Evolutionary conservation across 2,888 invertebrate species (phyloP).

Genomic region (Maniola hyperantus): DNA sequence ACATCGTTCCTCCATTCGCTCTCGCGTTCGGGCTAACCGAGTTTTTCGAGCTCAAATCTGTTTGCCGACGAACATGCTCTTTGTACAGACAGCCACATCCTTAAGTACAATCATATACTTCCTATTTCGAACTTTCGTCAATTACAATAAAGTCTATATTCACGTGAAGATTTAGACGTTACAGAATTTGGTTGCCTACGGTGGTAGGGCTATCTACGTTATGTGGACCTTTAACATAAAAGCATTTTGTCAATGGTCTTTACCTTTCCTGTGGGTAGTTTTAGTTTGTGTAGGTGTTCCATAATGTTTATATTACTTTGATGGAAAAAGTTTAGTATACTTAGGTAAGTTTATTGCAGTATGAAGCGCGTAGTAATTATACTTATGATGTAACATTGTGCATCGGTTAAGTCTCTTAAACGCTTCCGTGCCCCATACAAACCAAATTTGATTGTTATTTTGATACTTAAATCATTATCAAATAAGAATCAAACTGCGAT

Average conservation of each 20-base stretch:
- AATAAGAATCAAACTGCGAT: too few species aligned
- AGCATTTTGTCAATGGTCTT: slow-evolving; percentile 19
- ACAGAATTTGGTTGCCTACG: slow-evolving; percentile 8
- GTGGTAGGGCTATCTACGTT: slow-evolving; percentile 12
- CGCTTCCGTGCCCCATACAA: too few species aligned
- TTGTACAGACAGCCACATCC: slow-evolving; percentile 30
- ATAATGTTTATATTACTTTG: background rate
- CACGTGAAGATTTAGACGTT: background rate
- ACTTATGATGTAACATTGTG: too few species aligned
- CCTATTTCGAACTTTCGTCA: background rate
- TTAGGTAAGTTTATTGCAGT: too few species aligned
- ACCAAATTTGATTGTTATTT: too few species aligned
- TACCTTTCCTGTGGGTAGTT: background rate
- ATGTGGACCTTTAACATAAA: slow-evolving; percentile 20
- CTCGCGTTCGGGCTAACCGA: slow-evolving; percentile 54
- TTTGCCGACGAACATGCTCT: slow-evolving; percentile 47
- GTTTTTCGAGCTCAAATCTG: slow-evolving; percentile 55
- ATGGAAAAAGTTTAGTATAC: too few species aligned
- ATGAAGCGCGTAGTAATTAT: too few species aligned
- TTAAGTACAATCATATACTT: background rate
- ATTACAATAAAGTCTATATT: slow-evolving; percentile 16
- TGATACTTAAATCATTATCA: too few species aligned
- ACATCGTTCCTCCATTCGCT: slow-evolving; percentile 74
- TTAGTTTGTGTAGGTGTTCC: background rate
- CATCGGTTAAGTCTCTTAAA: too few species aligned